Evolutionary conservation across 2,888 invertebrate species (phyloP).

Genomic region (Lepidochrysops patricia): DNA sequence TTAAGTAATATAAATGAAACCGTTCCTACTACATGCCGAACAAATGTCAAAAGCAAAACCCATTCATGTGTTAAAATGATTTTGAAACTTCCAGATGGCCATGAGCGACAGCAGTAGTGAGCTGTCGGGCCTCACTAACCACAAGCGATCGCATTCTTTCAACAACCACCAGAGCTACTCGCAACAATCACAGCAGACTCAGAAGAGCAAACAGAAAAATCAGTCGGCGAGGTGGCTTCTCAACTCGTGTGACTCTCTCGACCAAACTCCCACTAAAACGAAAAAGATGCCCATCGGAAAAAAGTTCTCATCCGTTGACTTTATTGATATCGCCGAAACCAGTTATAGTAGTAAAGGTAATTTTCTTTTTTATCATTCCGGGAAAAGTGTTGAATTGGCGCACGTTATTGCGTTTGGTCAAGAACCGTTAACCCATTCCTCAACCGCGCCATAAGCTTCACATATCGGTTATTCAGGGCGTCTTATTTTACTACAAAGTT

Average conservation of each 20-base stretch:
- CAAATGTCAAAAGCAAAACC: no score
- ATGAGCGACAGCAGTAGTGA: constrained; percentile 74
- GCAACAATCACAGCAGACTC: constrained; percentile 75
- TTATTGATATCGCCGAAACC: constrained; percentile 70
- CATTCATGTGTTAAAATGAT: constrained; percentile 2
- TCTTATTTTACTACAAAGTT: no score
- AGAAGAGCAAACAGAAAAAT: constrained; percentile 77
- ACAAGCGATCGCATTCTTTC: constrained; percentile 81
- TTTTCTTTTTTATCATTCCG: no score
- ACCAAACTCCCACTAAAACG: constrained; percentile 58
- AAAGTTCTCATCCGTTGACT: constrained; percentile 73
- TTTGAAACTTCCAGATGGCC: constrained; percentile 73
- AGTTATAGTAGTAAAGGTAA: constrained; percentile 74
- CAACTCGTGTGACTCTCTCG: constrained; percentile 68
- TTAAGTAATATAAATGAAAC: no score
- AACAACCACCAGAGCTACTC: constrained; percentile 81
- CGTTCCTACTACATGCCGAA: no score
- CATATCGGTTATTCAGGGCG: no score
- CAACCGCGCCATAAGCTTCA: no score
- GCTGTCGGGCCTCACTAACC: constrained; percentile 73
- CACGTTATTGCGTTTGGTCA: no score
- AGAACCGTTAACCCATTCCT: no score
- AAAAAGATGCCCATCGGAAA: constrained; percentile 71
- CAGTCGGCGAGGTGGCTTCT: constrained; percentile 70
- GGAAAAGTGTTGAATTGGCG: no score